These are phyloP conservation scores for Balaenoptera acutorostrata DNA, from an alignment of 2,113 vertebrate genomes.

Conservation along the genomic window DNA sequence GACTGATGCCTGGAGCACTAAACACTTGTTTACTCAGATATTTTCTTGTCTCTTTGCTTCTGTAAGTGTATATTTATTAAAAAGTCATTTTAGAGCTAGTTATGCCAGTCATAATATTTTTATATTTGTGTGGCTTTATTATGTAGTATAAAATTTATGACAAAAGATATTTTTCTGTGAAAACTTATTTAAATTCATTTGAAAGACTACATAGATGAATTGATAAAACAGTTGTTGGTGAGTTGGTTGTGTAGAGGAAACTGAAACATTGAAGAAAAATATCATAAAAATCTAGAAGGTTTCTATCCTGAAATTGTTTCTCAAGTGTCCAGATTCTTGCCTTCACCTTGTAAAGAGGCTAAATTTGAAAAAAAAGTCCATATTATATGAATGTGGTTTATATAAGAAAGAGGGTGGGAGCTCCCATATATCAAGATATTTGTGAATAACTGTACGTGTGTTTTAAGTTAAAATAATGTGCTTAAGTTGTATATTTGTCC, in stretches of 20 bases:
- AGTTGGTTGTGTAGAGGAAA: background rate
- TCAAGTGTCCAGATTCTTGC: background rate
- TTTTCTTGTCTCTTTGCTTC: background rate
- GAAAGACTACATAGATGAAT: background rate
- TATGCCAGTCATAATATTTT: background rate
- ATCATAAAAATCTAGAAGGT: background rate
- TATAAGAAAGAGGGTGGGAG: background rate
- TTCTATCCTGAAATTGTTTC: background rate
- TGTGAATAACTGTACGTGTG: background rate
- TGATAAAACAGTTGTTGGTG: background rate
- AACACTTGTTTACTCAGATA: background rate
- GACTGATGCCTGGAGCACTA: background rate
- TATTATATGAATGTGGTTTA: background rate
- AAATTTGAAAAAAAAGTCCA: background rate
- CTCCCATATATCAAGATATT: background rate
- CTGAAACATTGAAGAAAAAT: background rate
- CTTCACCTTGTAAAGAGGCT: background rate
- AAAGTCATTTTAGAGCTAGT: background rate
- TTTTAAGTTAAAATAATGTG: background rate
- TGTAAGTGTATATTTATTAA: background rate
- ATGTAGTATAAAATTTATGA: background rate
- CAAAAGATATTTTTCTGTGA: background rate
- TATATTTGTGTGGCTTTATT: background rate
- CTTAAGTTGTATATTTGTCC: background rate
- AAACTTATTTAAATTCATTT: background rate